Evolutionary conservation across 1,140 invertebrate genomes (phyloP).

Genomic region (Mya arenaria): DNA sequence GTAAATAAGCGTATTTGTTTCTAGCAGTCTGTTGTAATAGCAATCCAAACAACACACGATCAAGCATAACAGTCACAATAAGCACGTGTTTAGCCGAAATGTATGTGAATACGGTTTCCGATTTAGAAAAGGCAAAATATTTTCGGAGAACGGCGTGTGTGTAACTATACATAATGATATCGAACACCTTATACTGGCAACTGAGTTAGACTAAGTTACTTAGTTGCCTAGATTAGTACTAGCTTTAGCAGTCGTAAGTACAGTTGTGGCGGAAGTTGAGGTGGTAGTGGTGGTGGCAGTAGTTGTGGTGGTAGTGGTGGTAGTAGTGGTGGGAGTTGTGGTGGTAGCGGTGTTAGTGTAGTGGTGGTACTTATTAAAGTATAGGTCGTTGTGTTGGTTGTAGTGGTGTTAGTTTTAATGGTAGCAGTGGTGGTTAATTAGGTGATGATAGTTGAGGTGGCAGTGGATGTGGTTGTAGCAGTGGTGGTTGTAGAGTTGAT

Average conservation of each 20-base stretch:
- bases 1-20: too few species aligned
- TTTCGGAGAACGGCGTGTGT: too few species aligned
- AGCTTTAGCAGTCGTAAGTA: not conserved
- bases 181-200: too few species aligned
- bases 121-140: too few species aligned
- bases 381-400: not conserved
- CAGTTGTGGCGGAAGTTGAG: not conserved
- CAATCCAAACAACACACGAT: too few species aligned
- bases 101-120: too few species aligned
- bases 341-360: not conserved
- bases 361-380: not conserved
- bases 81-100: too few species aligned
- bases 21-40: too few species aligned
- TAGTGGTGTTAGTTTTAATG: not conserved
- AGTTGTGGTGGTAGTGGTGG: not conserved
- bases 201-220: too few species aligned
- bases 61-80: too few species aligned
- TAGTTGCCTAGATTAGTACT: too few species aligned
- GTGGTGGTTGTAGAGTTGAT: not conserved
- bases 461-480: not conserved
- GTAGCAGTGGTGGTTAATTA: not conserved
- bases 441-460: not conserved
- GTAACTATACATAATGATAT: too few species aligned
- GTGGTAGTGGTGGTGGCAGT: not conserved
- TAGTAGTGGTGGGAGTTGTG: not conserved